These are phyloP conservation scores for Amorpha juglandis DNA, from an alignment of 2,888 invertebrate genomes.

Conservation along the genomic window DNA sequence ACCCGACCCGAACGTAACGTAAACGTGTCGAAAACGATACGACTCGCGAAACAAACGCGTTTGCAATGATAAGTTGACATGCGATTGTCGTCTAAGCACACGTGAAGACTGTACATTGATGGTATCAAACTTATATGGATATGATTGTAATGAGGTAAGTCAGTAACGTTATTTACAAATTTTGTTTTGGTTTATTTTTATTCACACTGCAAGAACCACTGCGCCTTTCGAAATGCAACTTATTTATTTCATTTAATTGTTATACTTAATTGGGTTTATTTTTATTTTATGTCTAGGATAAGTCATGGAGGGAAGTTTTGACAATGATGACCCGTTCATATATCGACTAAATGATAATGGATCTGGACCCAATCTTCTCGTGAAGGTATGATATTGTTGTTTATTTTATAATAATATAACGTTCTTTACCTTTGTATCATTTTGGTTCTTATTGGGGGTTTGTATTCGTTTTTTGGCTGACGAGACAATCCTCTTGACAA, in stretches of 20 bases:
- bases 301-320: conserved; percentile 69
- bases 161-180: background rate
- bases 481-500: too few relatives aligned
- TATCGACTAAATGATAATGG: conserved; percentile 91
- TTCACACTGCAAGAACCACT: too few relatives aligned
- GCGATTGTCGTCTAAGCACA: conserved; percentile 51
- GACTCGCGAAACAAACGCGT: conserved; percentile 44
- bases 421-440: too few relatives aligned
- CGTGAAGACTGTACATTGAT: conserved; percentile 16
- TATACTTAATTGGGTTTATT: background rate
- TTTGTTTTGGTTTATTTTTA: conserved; percentile 10
- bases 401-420: too few relatives aligned
- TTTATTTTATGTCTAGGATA: conserved; percentile 33
- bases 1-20: conserved; percentile 40
- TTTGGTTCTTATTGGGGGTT: background rate
- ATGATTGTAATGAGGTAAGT: conserved; percentile 14
- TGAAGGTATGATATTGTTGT: conserved; percentile 82
- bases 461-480: too few relatives aligned
- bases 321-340: conserved; percentile 88
- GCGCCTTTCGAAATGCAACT: too few relatives aligned
- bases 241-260: background rate
- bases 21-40: conserved; percentile 48
- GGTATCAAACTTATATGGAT: background rate
- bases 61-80: conserved; percentile 57
- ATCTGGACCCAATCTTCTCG: conserved; percentile 88